Percentiles rank a stretch among this genome's conserved stretches.
Evolutionary conservation across 1,140 invertebrate species (phyloP).

Genomic region (Samia ricini): DNA sequence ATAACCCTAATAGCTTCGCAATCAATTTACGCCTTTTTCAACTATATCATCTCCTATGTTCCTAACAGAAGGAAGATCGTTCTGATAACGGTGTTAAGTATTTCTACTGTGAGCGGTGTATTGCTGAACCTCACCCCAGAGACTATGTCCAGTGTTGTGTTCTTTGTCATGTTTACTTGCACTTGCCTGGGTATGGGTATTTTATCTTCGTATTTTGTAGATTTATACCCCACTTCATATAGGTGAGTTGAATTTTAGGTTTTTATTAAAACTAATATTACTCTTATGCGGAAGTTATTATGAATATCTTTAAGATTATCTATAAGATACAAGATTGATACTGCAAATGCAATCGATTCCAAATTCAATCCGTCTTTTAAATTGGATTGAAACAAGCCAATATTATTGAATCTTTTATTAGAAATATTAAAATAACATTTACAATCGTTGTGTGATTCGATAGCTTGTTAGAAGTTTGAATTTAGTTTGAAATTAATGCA

Average conservation of each 20-base stretch:
- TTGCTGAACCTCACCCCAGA: constrained; percentile 52
- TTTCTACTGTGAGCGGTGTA: constrained; percentile 48
- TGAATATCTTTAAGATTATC: not conserved
- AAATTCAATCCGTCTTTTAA: too few relatives aligned
- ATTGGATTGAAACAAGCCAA: too few relatives aligned
- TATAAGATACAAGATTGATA: too few relatives aligned
- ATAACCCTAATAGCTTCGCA: constrained; percentile 53
- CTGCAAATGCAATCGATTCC: too few relatives aligned
- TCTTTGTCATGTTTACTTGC: constrained; percentile 61
- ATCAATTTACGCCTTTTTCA: constrained; percentile 48
- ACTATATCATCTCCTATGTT: constrained; percentile 59
- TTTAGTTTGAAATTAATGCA: too few relatives aligned
- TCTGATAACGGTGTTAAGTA: constrained; percentile 40
- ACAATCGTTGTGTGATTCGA: too few relatives aligned
- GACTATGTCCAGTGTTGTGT: constrained; percentile 55
- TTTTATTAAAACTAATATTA: not conserved
- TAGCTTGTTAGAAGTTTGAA: too few relatives aligned
- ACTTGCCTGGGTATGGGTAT: constrained; percentile 65
- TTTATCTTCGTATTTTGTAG: constrained; percentile 63
- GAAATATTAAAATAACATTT: too few relatives aligned
- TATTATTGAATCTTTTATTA: too few relatives aligned
- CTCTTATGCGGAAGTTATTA: not conserved
- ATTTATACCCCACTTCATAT: constrained; percentile 63
- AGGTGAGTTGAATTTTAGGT: constrained; percentile 40
- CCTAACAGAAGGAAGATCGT: constrained; percentile 44